Percentiles rank a stretch among this genome's conserved stretches.
Conservation (phyloP, 2,888 invertebrate genomes). For the Mesorhabditis belari region DNA sequence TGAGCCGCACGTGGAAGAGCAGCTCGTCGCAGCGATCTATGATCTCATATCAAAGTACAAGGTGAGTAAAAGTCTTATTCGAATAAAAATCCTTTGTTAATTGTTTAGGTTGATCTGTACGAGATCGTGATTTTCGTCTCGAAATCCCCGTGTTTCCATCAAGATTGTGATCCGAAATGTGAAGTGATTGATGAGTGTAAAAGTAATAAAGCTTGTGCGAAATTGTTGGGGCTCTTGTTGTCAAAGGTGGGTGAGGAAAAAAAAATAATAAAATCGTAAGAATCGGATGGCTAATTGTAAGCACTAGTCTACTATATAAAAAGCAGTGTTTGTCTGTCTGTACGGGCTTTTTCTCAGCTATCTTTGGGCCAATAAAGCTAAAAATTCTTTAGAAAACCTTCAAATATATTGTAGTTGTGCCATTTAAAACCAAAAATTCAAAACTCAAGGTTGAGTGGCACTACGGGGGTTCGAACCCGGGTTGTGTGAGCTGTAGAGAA, state of each 20-base stretch:
- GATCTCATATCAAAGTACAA: slow-evolving; percentile 53
- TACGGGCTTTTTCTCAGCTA: too few relatives aligned
- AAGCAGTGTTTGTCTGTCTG: too few relatives aligned
- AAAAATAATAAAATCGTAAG: not conserved
- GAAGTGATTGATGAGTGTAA: slow-evolving; percentile 53
- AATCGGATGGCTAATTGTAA: too few relatives aligned
- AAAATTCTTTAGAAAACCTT: too few relatives aligned
- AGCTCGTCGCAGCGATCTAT: slow-evolving; percentile 51
- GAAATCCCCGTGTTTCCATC: slow-evolving; percentile 53
- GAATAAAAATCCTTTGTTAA: not conserved
- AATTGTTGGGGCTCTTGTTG: slow-evolving; percentile 48
- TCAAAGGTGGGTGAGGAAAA: slow-evolving; percentile 44
- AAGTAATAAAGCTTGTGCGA: slow-evolving; percentile 52
- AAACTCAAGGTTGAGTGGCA: too few relatives aligned
- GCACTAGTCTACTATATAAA: too few relatives aligned
- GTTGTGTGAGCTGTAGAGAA: too few relatives aligned
- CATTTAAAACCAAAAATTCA: too few relatives aligned
- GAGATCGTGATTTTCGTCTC: slow-evolving; percentile 53
- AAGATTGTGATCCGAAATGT: slow-evolving; percentile 53
- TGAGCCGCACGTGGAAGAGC: slow-evolving; percentile 53
- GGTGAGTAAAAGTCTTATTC: slow-evolving; percentile 13
- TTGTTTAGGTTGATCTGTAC: slow-evolving; percentile 47
- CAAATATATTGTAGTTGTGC: too few relatives aligned
- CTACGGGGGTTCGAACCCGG: too few relatives aligned
- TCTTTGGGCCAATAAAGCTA: too few relatives aligned